Percentiles rank a stretch among this genome's conserved stretches.
Evolutionary conservation across 2,113 vertebrate genomes (phyloP).

Genomic region (Ceyx margarethae): DNA sequence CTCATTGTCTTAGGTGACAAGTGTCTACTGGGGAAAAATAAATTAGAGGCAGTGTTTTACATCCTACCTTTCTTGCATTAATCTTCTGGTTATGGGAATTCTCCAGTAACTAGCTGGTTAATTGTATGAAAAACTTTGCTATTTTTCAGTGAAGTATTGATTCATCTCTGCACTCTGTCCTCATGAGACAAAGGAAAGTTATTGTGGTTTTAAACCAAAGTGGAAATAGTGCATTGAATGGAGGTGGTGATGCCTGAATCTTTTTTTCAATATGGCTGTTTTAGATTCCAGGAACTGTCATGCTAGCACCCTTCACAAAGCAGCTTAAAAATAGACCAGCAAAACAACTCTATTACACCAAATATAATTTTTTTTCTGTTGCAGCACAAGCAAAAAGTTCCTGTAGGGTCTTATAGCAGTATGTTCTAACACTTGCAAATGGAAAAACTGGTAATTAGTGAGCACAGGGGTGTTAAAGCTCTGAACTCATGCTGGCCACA

Average conservation of each 20-base stretch:
- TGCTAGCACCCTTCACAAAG: conserved; percentile 27
- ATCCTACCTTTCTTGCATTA: neutral
- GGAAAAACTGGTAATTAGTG: neutral
- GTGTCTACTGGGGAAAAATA: neutral
- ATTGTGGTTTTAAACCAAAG: conserved; percentile 48
- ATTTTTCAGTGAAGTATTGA: neutral
- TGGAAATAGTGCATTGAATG: conserved; percentile 12
- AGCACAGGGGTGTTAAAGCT: neutral
- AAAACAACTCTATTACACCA: neutral
- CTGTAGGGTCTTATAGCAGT: neutral
- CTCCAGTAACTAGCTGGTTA: neutral
- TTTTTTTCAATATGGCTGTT: conserved; percentile 7
- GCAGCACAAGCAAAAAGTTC: neutral
- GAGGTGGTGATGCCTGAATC: conserved; percentile 39
- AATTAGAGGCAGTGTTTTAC: neutral
- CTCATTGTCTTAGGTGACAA: neutral
- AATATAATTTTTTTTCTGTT: conserved; percentile 30
- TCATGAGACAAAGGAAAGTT: conserved; percentile 40
- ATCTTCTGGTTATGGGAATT: neutral
- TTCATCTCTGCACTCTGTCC: neutral
- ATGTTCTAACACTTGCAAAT: neutral
- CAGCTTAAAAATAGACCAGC: conserved; percentile 46
- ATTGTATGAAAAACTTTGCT: neutral
- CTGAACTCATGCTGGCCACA: neutral
- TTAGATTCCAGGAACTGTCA: conserved; percentile 34